Percentiles rank a stretch among this genome's conserved stretches.
phyloP scores from a whole-genome alignment of 2,113 vertebrate species.

The Telmatochromis bifrenatus region DNA sequence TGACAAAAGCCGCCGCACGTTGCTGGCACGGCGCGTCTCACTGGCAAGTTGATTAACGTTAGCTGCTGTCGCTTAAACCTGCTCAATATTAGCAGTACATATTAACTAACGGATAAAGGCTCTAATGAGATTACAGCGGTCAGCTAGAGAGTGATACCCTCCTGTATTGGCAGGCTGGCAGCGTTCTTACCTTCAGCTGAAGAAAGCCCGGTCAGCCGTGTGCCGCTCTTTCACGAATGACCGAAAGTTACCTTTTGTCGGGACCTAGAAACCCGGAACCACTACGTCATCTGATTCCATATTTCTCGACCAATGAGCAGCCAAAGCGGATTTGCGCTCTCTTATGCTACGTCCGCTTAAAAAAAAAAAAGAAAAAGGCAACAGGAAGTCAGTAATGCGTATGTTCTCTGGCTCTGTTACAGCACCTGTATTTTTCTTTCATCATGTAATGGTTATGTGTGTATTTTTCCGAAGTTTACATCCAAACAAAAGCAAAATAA shows the following conservation, averaged over 20 bases:
- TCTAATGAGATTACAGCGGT: not conserved
- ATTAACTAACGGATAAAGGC: not conserved
- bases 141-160: not conserved
- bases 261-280: conserved; percentile 55
- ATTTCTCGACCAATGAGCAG: conserved; percentile 65
- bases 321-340: not conserved
- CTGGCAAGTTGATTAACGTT: not conserved
- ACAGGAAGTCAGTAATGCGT: not conserved
- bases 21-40: not conserved
- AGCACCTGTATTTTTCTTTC: not conserved
- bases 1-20: conserved; percentile 19
- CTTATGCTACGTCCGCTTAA: not conserved
- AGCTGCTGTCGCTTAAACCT: not conserved
- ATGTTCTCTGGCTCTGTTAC: not conserved
- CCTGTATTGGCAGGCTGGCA: not conserved
- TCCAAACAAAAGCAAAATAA: not conserved
- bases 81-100: not conserved
- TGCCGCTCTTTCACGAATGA: conserved; percentile 33
- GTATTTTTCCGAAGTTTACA: not conserved
- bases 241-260: conserved; percentile 72
- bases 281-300: conserved; percentile 77
- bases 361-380: not conserved
- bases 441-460: not conserved
- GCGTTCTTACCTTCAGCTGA: conserved; percentile 48
- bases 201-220: not conserved